Evolutionary conservation across 2,113 vertebrate genomes (phyloP), one percentile per base, ranked within the genome.

Genomic region (Rutilus rutilus): DNA sequence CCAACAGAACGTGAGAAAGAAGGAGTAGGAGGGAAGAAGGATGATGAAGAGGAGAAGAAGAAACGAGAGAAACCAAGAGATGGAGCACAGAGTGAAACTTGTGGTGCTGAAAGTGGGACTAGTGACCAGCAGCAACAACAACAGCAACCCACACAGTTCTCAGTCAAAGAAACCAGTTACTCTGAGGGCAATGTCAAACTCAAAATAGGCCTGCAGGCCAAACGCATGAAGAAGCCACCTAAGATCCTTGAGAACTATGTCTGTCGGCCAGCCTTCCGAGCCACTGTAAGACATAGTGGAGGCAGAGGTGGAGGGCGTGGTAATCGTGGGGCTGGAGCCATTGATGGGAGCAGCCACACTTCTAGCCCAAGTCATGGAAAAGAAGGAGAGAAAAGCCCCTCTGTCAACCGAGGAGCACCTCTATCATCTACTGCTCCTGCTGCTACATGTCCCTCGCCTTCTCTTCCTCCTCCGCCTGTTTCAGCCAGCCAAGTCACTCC

Each of bases 201-300:
- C 77, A 99, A 99, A 94, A 99, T 99, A 59, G 97, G 97, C 77
- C 96, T 99, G 23, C 97, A 99, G 91, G 96, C 97, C 2, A 99
- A 99, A 87, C 94, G 98, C 89, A 99, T 96, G 47, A 99, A 99
- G 90, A 99, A 99, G 80, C 98, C 97, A 86, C 98, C 98, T 17
- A 99, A 99, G 90, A 99, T 97, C 90, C 92, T 99, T 85, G 98
- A 99, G 94, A 99, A 98, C 88, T 99, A 99, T 87, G 97, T 99
- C 54, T 99, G 98, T 90, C 94, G 98, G 84, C 98, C 98, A 59
- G 97, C 97, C 82, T 96, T 99, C 94, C 96, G 96, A 93, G 97
- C 97, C 80, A 98, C 96, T 15, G 95, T 97, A 50, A 96, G 95
- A 87, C 94, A 94, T 7, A 91, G 92, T 0, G 90, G 91, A 12